These are phyloP conservation scores for Euphonia xanthogaster DNA, from an alignment of 2,797 vertebrate species.

Conservation along the genomic window DNA sequence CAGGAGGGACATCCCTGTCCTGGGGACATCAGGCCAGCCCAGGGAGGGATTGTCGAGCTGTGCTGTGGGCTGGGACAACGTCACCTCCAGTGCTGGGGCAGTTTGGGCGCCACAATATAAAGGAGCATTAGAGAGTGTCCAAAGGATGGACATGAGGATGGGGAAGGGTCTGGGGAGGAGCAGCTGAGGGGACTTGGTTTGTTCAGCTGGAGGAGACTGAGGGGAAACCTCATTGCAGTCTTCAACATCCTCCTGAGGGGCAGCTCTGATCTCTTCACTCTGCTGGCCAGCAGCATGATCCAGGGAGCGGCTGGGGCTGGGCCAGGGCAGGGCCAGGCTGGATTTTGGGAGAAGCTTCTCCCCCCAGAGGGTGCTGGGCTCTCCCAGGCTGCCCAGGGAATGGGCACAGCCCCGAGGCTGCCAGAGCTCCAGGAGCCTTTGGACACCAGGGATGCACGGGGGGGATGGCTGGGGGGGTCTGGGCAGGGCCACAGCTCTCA, in stretches of 20 bases:
- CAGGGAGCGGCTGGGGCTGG: background rate
- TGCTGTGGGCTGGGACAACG: background rate
- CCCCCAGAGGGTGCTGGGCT: background rate
- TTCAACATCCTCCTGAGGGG: background rate
- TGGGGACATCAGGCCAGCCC: background rate
- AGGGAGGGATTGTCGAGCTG: background rate
- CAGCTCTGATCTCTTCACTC: background rate
- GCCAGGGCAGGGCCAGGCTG: background rate
- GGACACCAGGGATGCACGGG: background rate
- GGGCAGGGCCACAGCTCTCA: background rate
- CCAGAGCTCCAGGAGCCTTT: background rate
- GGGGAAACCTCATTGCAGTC: background rate
- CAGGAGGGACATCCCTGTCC: background rate
- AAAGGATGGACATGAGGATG: background rate
- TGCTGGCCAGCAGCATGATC: background rate
- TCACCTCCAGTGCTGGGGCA: background rate
- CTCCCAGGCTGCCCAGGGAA: background rate
- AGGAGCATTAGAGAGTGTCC: background rate
- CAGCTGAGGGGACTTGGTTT: background rate
- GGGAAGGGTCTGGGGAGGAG: background rate
- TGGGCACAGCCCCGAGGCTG: background rate
- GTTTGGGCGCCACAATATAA: background rate
- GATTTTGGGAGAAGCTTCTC: background rate
- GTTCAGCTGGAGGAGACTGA: background rate
- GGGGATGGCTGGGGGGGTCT: rapidly evolving